Base-by-base conservation (phyloP, 2,888 invertebrate genomes). In the Leptopilina syphax region DNA sequence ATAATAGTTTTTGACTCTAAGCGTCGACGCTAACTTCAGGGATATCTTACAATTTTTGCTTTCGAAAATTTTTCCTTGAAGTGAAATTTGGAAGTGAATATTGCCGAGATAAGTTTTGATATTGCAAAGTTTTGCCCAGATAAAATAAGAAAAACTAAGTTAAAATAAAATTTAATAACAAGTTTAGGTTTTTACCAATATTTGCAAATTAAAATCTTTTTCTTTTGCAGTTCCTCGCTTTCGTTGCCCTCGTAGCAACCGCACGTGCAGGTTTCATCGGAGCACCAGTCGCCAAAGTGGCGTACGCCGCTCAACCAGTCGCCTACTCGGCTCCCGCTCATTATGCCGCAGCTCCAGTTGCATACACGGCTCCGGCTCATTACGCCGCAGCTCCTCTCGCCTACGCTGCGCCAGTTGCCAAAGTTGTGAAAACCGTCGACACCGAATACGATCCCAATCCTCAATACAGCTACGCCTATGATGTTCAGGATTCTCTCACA, bases 251-350 rank as follows among this genome's bases (percentile, higher is more conserved):
- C 1, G 60, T 82, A 34, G 82, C 80, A 44, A 50, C 80, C 0
- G 79, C 79, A 18, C 76, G 18, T 54, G 82, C 82, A 12, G 77
- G 77, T 34, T 12, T 24, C 5, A 5, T 80, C 18, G 65, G 13
- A 6, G 27, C 66, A n/a, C 65, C 66, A 1, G 5, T 50, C 1
- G 47, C 65, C 41, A 54, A 65, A 12, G 6, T 80, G 24, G 66
- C 78, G 90, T 68, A 73, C n/a, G 94, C 94, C 8, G 95, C 95
- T 82, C 95, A 95, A 50, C 50, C 50, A 50, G 95, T 95, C 88
- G 95, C 95, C 87, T 77, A 77, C 24, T 95, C 95, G 87, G 95
- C 85, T 44, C 83, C 85, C 27, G 68, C 83, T 10, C 50, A 50
- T 12, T 3, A 12, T 12, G 50, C 50, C 50, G 50, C 44, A 44